These are phyloP conservation scores for Minunthozetes semirufus DNA, from an alignment of 2,888 invertebrate genomes.

Conservation along the genomic window DNA sequence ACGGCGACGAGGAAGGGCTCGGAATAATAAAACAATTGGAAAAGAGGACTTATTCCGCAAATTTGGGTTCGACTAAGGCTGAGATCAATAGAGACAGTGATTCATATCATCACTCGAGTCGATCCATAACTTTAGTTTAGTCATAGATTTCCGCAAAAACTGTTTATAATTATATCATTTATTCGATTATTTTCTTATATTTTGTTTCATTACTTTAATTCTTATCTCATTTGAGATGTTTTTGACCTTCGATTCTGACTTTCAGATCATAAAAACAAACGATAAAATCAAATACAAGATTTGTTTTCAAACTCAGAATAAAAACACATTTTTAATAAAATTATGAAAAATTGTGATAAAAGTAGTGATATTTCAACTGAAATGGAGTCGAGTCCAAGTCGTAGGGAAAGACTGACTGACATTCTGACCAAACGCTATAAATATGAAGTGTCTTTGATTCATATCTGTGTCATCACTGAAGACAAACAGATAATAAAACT, in stretches of 20 bases:
- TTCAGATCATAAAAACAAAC: not conserved
- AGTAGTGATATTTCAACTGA: no score
- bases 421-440: slow-evolving; percentile 4
- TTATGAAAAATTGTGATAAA: no score
- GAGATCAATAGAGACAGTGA: not conserved
- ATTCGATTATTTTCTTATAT: not conserved
- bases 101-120: not conserved
- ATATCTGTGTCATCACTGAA: not conserved
- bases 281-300: not conserved
- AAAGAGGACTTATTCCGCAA: not conserved
- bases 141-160: not conserved
- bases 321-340: no score
- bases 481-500: not conserved
- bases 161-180: no score
- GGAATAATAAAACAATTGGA: not conserved
- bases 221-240: not conserved
- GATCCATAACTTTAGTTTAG: slow-evolving; percentile 22
- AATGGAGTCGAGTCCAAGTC: not conserved
- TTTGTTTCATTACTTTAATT: not conserved
- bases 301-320: not conserved
- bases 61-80: not conserved
- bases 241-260: not conserved
- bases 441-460: slow-evolving; percentile 17
- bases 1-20: not conserved
- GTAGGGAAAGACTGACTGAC: not conserved